Conservation (phyloP, 2,888 invertebrate species). For the Germaria angustata region DNA sequence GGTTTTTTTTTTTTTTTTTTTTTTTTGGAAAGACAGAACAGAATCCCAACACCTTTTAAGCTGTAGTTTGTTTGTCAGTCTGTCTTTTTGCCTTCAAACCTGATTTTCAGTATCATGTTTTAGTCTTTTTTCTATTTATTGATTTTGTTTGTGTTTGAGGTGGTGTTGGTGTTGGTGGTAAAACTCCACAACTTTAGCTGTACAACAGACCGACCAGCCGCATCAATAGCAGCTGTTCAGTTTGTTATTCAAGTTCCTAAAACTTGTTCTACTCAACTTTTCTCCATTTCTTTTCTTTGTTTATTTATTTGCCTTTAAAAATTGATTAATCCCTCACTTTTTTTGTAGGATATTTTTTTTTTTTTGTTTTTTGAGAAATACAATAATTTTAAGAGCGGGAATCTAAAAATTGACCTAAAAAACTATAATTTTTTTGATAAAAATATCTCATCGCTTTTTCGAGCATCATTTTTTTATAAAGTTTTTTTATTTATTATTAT, state of each 20-base stretch:
- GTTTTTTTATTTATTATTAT: not conserved
- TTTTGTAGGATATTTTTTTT: conserved; percentile 1
- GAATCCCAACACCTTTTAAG: conserved; percentile 38
- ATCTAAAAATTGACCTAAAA: conserved; percentile 45
- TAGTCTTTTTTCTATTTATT: not conserved
- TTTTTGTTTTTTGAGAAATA: not conserved
- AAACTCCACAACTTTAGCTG: not conserved
- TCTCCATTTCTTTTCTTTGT: conserved; percentile 31
- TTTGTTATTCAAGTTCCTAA: conserved; percentile 5
- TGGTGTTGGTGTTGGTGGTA: conserved; percentile 7
- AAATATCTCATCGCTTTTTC: conserved; percentile 16
- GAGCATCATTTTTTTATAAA: not conserved
- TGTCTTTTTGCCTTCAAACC: conserved; percentile 41
- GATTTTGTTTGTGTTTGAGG: not conserved
- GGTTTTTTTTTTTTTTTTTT: not conserved
- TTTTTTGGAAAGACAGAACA: not conserved
- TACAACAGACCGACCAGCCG: not conserved
- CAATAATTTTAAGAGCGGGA: conserved; percentile 15
- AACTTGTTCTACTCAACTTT: conserved; percentile 23
- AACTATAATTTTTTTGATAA: conserved; percentile 13
- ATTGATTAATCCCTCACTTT: conserved; percentile 20
- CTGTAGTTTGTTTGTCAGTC: not conserved
- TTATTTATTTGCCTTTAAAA: not conserved
- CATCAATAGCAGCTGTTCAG: conserved; percentile 29
- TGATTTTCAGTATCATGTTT: conserved; percentile 36